Evolutionary conservation across 2,113 vertebrate genomes (phyloP), one percentile per base, ranked within the genome.

Genomic region (Pygoscelis adeliae): DNA sequence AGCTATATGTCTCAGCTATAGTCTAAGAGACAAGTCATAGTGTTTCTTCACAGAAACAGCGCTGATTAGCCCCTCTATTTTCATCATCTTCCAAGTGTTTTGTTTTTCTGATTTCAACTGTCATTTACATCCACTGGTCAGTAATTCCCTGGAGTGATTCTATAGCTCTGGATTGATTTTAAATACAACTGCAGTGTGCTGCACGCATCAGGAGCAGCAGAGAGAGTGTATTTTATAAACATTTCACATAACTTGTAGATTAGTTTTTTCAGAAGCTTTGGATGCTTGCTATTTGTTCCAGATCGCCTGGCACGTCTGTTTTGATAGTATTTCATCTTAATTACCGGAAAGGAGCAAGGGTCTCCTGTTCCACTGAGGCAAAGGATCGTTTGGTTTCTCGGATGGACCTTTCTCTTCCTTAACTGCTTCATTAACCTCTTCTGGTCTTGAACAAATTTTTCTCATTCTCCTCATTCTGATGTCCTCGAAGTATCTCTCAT

Each of bases 61-160:
- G 4, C 50, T 83, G 62, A 87, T 83, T 92, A 90, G 13, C 7
- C 29, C 38, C 50, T 92, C 71, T 95, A 55, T 86, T 71, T 40
- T 44, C 22, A 58, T 52, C 30, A 58, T 80, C 52, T 86, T 94
- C 71, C 17, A 74, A 88, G 63, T 36, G 58, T 50, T 91, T 82
- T 87, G 47, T 56, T 97, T 72, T 83, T 72, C 73, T 93, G 56
- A 42, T 93, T 65, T 77, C 62, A 85, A 81, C 55, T 85, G 58
- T 65, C 85, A 38, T 92, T 90, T 92, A 49, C 67, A 80, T 91
- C 40, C 74, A 36, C 21, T 56, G 96, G 93, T 84, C 87, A 96
- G 62, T 56, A 76, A 90, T 93, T 61, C 73, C 65, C 77, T 22
- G 7, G 70, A 94, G 70, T 76, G 66, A 76, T 61, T 96, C 82